Conservation (phyloP, 2,797 vertebrate genomes). For the Phataginus tricuspis region DNA sequence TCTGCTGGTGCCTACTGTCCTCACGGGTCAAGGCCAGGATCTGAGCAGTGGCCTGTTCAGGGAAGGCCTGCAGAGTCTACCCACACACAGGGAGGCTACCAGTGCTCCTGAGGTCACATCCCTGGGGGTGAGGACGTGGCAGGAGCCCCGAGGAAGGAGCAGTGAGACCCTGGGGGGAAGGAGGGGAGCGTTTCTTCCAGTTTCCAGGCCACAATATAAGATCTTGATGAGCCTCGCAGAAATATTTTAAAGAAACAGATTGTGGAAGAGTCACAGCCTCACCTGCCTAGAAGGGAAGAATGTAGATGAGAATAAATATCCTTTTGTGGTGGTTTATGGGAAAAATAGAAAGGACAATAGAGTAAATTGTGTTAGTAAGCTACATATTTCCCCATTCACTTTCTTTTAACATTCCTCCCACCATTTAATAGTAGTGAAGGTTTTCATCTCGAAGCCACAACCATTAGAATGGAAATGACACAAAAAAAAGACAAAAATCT, state of each 20-base stretch:
- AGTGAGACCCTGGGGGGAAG: accelerated
- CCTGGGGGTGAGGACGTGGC: neutral
- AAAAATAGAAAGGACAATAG: neutral
- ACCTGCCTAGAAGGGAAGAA: neutral
- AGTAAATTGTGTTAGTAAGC: neutral
- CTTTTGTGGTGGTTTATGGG: neutral
- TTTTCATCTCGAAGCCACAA: neutral
- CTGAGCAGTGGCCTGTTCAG: neutral
- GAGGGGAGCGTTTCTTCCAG: neutral
- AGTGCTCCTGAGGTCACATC: neutral
- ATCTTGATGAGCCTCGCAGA: neutral
- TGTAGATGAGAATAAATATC: neutral
- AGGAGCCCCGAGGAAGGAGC: neutral
- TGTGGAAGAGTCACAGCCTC: neutral
- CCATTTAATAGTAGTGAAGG: neutral
- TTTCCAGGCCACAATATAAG: neutral
- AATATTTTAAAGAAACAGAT: neutral
- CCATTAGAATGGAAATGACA: neutral
- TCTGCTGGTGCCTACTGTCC: neutral
- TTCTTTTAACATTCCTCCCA: neutral
- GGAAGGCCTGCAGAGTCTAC: neutral
- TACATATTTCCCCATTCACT: neutral
- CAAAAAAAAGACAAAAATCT: neutral
- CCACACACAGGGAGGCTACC: neutral
- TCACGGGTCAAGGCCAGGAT: neutral